Evolutionary conservation across 2,113 vertebrate species (phyloP).

Genomic region (Maccullochella peelii): DNA sequence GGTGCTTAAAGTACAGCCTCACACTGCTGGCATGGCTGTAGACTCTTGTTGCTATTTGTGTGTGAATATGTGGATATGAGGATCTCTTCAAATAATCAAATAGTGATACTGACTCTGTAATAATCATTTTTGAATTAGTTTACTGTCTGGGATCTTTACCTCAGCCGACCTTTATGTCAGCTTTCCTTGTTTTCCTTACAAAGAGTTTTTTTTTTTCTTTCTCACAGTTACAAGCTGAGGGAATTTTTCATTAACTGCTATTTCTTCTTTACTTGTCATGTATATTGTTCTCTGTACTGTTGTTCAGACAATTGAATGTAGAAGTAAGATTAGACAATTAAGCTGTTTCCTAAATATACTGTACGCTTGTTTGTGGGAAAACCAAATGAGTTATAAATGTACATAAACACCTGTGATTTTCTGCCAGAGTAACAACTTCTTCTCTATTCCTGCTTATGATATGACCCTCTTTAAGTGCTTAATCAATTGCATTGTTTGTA

Average conservation of each 20-base stretch:
- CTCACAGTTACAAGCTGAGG: background rate
- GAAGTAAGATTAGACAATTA: background rate
- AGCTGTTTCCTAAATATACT: background rate
- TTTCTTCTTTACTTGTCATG: background rate
- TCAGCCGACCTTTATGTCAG: background rate
- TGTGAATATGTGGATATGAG: background rate
- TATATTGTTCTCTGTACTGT: background rate
- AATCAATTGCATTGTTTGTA: background rate
- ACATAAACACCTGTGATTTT: background rate
- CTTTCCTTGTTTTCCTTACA: background rate
- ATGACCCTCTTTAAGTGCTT: background rate
- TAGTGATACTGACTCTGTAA: background rate
- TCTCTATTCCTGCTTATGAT: background rate
- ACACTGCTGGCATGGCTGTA: too few species aligned
- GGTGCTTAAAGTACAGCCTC: too few species aligned
- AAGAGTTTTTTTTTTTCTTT: background rate
- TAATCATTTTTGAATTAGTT: background rate
- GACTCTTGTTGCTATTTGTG: background rate
- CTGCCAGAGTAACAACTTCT: background rate
- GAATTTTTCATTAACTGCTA: background rate
- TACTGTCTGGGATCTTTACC: background rate
- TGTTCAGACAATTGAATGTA: background rate
- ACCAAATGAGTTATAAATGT: conserved; percentile 5
- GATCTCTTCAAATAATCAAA: background rate
- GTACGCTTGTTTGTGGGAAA: conserved; percentile 13